These are phyloP conservation scores for Timema podura DNA, from an alignment of 2,888 invertebrate genomes.

Conservation along the genomic window DNA sequence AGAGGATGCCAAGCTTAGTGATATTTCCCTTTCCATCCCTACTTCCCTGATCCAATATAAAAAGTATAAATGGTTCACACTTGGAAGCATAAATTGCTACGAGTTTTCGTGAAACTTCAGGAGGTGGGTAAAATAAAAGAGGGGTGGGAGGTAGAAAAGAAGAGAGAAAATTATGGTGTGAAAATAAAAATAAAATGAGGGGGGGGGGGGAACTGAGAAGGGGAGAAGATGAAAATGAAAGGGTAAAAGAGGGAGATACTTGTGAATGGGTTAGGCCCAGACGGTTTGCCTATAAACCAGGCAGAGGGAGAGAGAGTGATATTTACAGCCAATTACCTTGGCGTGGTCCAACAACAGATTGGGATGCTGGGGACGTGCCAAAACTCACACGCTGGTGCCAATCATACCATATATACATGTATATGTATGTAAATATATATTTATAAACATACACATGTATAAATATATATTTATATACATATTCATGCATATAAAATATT, in stretches of 20 bases:
- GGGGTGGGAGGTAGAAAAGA: background rate
- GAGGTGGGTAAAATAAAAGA: too few relatives aligned
- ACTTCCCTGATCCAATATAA: background rate
- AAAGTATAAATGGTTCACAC: conserved; percentile 23
- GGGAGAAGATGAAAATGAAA: background rate
- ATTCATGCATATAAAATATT: background rate
- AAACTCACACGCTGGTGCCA: conserved; percentile 25
- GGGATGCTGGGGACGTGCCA: conserved; percentile 26
- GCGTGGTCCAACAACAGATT: conserved; percentile 21
- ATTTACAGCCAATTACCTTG: conserved; percentile 29
- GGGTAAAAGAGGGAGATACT: conserved; percentile 4
- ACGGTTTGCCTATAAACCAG: background rate
- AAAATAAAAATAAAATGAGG: background rate
- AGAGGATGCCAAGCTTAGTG: background rate
- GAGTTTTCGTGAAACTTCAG: background rate
- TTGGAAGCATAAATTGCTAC: conserved; percentile 21
- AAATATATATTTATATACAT: background rate
- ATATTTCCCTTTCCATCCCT: conserved; percentile 10
- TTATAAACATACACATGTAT: too few relatives aligned
- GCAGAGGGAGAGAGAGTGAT: conserved; percentile 21
- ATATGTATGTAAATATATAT: too few relatives aligned
- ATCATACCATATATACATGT: background rate
- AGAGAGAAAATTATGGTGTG: conserved; percentile 15
- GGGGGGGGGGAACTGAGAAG: background rate
- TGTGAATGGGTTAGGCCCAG: conserved; percentile 11